Conservation (phyloP, 1,140 invertebrate genomes). For the Pteromalus puparum region DNA sequence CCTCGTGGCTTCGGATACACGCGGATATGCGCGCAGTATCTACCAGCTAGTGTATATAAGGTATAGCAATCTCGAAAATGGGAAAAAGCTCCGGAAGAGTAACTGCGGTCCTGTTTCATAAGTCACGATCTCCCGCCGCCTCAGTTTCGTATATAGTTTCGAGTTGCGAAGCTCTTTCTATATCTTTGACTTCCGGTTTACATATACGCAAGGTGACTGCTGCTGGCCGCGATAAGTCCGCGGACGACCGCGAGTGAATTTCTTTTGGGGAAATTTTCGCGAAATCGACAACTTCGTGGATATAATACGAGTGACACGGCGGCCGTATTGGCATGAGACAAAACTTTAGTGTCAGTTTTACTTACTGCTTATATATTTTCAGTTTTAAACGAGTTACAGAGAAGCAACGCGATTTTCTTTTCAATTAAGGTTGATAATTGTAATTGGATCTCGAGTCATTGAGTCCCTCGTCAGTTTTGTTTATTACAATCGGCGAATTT, state of each 20-base stretch:
- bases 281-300: neutral
- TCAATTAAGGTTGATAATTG: too few species aligned
- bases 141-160: neutral
- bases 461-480: too few species aligned
- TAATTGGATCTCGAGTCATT: too few species aligned
- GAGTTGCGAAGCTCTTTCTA: neutral
- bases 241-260: neutral
- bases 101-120: conserved; percentile 34
- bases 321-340: too few species aligned
- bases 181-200: conserved; percentile 10
- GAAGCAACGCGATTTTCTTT: too few species aligned
- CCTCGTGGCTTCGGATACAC: neutral
- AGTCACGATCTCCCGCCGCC: neutral
- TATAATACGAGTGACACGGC: too few species aligned
- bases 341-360: too few species aligned
- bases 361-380: too few species aligned
- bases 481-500: too few species aligned
- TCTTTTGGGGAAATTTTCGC: neutral
- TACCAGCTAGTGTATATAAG: too few species aligned
- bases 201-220: neutral
- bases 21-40: neutral
- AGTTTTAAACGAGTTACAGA: too few species aligned
- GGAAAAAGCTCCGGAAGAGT: conserved; percentile 3
- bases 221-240: neutral
- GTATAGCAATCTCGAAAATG: conserved; percentile 30